Evolutionary conservation across 2,888 invertebrate genomes (phyloP).

Genomic region (Leptothorax acervorum): DNA sequence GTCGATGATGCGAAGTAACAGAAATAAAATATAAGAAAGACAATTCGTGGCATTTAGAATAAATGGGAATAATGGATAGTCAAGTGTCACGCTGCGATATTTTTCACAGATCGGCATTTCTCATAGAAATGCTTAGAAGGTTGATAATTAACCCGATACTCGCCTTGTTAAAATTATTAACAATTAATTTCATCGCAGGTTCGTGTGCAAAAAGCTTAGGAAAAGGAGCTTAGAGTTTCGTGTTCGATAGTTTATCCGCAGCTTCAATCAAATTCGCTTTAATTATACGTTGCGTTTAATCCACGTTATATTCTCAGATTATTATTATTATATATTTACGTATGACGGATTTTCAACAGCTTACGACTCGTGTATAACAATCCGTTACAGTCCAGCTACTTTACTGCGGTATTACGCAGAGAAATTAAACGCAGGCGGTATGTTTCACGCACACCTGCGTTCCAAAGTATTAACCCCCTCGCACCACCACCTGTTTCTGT

Average conservation of each 20-base stretch:
- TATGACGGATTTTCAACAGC: slow-evolving; percentile 29
- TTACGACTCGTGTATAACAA: slow-evolving; percentile 47
- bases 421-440: slow-evolving; percentile 56
- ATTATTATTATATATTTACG: slow-evolving; percentile 45
- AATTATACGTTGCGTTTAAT: neutral
- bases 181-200: neutral
- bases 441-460: slow-evolving; percentile 56
- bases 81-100: neutral
- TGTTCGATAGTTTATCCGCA: neutral
- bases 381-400: slow-evolving; percentile 51
- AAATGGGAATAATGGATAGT: neutral
- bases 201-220: neutral
- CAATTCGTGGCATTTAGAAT: neutral
- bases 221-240: neutral
- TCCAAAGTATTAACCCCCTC: slow-evolving; percentile 39
- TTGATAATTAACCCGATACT: neutral
- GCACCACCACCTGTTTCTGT: slow-evolving; percentile 4
- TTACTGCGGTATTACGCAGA: slow-evolving; percentile 51
- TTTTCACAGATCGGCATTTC: neutral
- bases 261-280: slow-evolving; percentile 12
- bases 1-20: neutral
- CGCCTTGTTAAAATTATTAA: neutral
- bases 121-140: neutral
- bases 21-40: neutral
- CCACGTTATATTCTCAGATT: slow-evolving; percentile 21